A percentile compares a stretch with the other conserved stretches of the same genome.
Conservation (phyloP, 1,140 invertebrate genomes). For the Atta colombica region DNA sequence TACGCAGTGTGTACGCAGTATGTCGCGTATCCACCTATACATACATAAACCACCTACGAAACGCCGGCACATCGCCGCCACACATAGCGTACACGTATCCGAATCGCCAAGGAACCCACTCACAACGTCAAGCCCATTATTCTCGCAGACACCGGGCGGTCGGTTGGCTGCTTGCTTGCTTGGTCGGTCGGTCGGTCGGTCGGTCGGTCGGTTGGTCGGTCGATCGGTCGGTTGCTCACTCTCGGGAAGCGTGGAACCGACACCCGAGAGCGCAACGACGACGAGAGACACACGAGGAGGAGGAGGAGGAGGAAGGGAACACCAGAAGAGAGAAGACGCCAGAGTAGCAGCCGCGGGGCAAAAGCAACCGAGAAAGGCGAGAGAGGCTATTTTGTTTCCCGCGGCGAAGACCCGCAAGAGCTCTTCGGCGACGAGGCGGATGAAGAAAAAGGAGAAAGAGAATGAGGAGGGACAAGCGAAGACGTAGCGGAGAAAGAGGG, state of each 20-base stretch:
- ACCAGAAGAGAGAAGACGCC: constrained; percentile 44
- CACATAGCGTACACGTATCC: constrained; percentile 54
- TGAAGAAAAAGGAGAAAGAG: constrained; percentile 38
- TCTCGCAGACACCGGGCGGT: constrained; percentile 71
- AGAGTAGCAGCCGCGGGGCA: constrained; percentile 36
- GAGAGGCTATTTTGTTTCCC: constrained; percentile 79
- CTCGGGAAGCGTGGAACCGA: constrained; percentile 54
- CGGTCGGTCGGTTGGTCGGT: constrained; percentile 19
- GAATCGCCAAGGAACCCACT: constrained; percentile 68
- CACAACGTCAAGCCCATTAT: constrained; percentile 66
- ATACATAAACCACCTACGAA: constrained; percentile 57
- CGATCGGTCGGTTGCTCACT: constrained; percentile 17
- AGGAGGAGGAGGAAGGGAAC: constrained; percentile 66
- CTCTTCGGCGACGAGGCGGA: constrained; percentile 45
- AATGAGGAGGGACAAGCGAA: not conserved
- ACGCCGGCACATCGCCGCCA: constrained; percentile 24
- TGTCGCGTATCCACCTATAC: constrained; percentile 16
- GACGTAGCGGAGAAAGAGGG: constrained; percentile 33
- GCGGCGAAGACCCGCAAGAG: constrained; percentile 68
- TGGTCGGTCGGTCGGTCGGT: constrained; percentile 30
- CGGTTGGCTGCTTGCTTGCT: constrained; percentile 1
- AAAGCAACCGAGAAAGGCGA: constrained; percentile 71
- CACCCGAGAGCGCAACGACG: constrained; percentile 9
- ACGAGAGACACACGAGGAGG: not conserved
- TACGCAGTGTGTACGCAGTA: no score